A percentile compares a stretch with the other conserved stretches of the same genome.
Conservation (phyloP, 2,113 vertebrate species). For the Butorides virescens region DNA sequence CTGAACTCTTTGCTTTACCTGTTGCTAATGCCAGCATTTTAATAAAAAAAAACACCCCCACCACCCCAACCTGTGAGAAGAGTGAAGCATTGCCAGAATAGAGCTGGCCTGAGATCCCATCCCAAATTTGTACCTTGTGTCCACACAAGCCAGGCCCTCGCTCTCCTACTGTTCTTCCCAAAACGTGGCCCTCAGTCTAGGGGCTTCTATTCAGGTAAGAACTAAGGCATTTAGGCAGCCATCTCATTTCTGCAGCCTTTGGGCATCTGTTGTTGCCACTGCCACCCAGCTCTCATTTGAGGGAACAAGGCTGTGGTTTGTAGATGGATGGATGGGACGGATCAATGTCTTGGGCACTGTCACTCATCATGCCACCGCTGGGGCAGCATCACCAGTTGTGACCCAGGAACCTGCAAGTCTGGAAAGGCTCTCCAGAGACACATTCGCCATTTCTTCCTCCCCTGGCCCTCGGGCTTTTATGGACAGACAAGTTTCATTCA, state of each 20-base stretch:
- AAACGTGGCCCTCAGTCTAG: background rate
- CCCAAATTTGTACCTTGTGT: background rate
- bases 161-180: background rate
- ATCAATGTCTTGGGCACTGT: background rate
- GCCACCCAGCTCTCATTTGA: background rate
- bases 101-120: background rate
- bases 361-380: background rate
- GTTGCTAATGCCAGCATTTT: background rate
- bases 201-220: background rate
- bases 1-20: background rate
- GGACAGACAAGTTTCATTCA: background rate
- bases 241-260: background rate
- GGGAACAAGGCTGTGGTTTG: background rate
- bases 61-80: background rate
- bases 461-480: background rate
- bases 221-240: background rate
- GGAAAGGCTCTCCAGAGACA: background rate
- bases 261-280: background rate
- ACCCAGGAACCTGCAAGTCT: background rate
- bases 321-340: background rate
- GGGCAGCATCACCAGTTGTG: background rate
- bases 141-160: background rate
- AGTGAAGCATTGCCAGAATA: background rate
- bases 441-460: background rate
- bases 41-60: accelerated